A percentile compares a stretch with the other conserved stretches of the same genome.
phyloP scores from a whole-genome alignment of 2,888 invertebrate species.

The Diarsia dahlii region DNA sequence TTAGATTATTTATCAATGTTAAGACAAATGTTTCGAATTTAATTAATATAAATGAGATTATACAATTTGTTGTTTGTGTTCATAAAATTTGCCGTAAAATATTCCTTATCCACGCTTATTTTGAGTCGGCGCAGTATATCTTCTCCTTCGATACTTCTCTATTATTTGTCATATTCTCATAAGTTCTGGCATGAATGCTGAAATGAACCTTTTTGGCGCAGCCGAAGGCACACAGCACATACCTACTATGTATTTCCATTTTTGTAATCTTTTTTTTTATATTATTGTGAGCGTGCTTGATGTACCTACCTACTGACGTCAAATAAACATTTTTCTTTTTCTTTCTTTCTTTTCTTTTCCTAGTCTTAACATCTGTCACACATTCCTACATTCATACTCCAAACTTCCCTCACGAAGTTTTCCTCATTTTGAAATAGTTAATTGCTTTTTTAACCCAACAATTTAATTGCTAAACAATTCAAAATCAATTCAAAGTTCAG shows the following conservation, averaged over 20 bases:
- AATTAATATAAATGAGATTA: too few species aligned
- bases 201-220: too few species aligned
- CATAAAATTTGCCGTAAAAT: too few species aligned
- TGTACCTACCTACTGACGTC: too few species aligned
- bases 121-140: neutral
- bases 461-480: neutral
- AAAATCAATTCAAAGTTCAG: neutral
- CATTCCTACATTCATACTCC: neutral
- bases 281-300: too few species aligned
- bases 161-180: neutral
- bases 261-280: too few species aligned
- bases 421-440: neutral
- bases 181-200: too few species aligned
- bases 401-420: neutral
- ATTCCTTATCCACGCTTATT: neutral
- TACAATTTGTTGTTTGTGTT: neutral
- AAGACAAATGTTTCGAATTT: neutral
- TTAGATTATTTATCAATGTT: neutral
- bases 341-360: too few species aligned
- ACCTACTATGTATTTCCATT: too few species aligned
- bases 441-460: neutral
- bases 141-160: neutral
- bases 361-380: too few species aligned
- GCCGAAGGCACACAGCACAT: too few species aligned
- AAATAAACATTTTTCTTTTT: too few species aligned